Base-by-base conservation (phyloP, 2,113 vertebrate species). In the Nerophis ophidion region DNA sequence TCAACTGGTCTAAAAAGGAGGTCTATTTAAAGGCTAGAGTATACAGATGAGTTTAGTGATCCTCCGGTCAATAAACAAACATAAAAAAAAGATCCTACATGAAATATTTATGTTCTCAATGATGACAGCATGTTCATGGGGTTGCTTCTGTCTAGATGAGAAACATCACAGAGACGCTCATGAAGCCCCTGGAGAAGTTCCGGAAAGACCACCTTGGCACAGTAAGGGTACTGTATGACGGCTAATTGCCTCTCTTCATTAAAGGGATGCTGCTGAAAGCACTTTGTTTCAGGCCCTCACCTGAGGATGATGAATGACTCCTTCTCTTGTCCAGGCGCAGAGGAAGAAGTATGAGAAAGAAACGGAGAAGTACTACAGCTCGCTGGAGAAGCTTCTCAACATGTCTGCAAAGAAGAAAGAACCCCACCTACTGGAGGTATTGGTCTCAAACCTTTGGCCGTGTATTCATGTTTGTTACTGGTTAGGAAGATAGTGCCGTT, bases 261-360 rank as follows among this genome's bases (percentile, higher is more conserved):
- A 58, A 10, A 15, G 10, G 8, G 17, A 60, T 44, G 3, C 14
- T 7, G 8, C 9, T 2, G 7, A 50, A 12, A 68, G 11, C 60
- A 40, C 61, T 48, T 42, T 63, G 4, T 63, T 65, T 58, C 52
- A 44, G 2, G 10, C 64, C 60, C 6, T 48, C 8, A 53, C 13
- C 14, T 48, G 4, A 14, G 38, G 51, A 2, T 2, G 15, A 45
- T n/a, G 10, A 54, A 2, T 2, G 15, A 45, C 26, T 7, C 2
- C 48, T 57, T 15, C 14, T 6, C 17, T 33, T 63, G 68, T 81
- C 1, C 64, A 98, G 97, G 92, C 93, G 68, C 93, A 95, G 81
- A 97, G 93, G 81, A 99, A 99, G 87, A 95, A 86, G 76, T 99
- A 94, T 72, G 96, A 99, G 86, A 99, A 99, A 83, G 95, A 99